A percentile compares a stretch with the other conserved stretches of the same genome.
These are phyloP conservation scores for Zygaena filipendulae DNA, from an alignment of 2,888 invertebrate genomes.

Conservation along the genomic window DNA sequence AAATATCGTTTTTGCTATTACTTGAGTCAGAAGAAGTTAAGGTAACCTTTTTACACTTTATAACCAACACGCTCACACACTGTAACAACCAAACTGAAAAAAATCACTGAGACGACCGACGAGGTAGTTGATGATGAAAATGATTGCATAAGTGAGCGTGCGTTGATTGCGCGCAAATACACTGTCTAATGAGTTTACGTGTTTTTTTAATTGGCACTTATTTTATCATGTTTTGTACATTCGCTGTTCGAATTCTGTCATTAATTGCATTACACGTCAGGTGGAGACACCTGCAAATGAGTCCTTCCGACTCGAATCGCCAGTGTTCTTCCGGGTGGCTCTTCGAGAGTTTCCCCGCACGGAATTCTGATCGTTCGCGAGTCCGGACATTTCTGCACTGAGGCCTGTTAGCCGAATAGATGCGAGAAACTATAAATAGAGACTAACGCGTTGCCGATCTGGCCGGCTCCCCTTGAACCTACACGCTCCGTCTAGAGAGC, in stretches of 20 bases:
- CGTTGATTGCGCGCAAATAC: slow-evolving; percentile 43
- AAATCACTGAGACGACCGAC: slow-evolving; percentile 37
- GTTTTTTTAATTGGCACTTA: slow-evolving; percentile 35
- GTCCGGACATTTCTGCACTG: slow-evolving; percentile 62
- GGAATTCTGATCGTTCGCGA: slow-evolving; percentile 47
- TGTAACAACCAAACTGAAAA: slow-evolving; percentile 45
- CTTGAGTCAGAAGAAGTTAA: too few relatives aligned
- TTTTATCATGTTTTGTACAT: slow-evolving; percentile 10
- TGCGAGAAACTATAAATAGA: slow-evolving; percentile 61
- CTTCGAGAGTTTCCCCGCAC: slow-evolving; percentile 32
- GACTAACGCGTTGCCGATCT: slow-evolving; percentile 55
- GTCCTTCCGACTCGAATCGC: too few relatives aligned
- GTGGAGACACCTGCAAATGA: too few relatives aligned
- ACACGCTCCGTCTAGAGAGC: slow-evolving; percentile 37
- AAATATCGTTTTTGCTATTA: too few relatives aligned
- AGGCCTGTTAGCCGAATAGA: slow-evolving; percentile 51
- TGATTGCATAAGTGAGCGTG: slow-evolving; percentile 46
- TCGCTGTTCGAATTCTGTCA: too few relatives aligned
- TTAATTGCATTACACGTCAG: too few relatives aligned
- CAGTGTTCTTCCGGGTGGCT: slow-evolving; percentile 28
- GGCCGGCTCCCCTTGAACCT: slow-evolving; percentile 67
- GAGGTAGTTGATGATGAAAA: slow-evolving; percentile 34
- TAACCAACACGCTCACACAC: slow-evolving; percentile 36
- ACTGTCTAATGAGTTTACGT: slow-evolving; percentile 43
- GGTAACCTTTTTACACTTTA: too few relatives aligned